Base-by-base conservation (phyloP, 2,888 invertebrate genomes). In the Diabrotica balteata region DNA sequence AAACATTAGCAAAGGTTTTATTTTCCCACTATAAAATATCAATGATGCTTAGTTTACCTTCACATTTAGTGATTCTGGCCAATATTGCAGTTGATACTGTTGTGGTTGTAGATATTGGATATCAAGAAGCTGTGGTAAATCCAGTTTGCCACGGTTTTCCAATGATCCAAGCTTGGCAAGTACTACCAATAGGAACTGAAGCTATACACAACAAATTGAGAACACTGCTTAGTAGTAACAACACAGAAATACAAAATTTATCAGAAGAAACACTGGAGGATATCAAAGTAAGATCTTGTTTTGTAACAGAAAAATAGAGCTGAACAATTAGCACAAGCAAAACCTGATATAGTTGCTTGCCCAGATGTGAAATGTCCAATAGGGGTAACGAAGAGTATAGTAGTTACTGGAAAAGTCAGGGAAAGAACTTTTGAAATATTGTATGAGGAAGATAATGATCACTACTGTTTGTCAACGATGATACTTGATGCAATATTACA, bases 21-120 rank as follows among this genome's bases (percentile, higher is more conserved):
- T 97, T 95, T 81, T 87, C 89, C 65, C 97, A 97, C 82, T 98
- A 93, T 85, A 97, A 97, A 88, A 94, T 95, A 81, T 85, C 83
- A 79, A 75, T 83, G 77, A 67, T 84, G 66, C 74, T 83, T 47
- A 75, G 95, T 86, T 90, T 95, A 45, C 95, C 98, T 58, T 90
- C 91, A 9, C 95, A 97, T 82, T 87, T 98, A 59, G 91, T 95
- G 67, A 88, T 93, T 42, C 88, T 96, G 17, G 89, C 94, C 60
- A 92, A 96, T 0, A 87, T 97, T 72, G 97, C 95, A 60, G 86
- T 92, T 9, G 89, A 90, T 61, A 93, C 93, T 2, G 94, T 91
- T 22, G 86, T 98, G 4, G 93, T 98, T 0, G 84, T 98, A 54
- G 94, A 96, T 82, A 87, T 97, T 42, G 98, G 98, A 0, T 95